These are phyloP conservation scores for Monopterus albus DNA, from an alignment of 2,113 vertebrate species.

Conservation along the genomic window DNA sequence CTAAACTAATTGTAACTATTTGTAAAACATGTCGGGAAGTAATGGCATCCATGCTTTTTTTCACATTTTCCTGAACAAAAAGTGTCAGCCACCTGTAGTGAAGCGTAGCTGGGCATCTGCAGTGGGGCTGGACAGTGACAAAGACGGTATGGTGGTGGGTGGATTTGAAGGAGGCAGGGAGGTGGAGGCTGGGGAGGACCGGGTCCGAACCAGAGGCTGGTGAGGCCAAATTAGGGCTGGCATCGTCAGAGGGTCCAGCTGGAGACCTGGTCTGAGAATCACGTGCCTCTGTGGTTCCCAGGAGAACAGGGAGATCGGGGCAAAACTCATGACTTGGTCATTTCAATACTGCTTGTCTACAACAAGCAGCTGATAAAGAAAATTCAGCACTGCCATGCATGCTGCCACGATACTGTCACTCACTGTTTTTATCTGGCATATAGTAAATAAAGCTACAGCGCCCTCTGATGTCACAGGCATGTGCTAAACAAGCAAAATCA, in stretches of 20 bases:
- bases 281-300: constrained; percentile 85
- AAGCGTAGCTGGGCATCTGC: constrained; percentile 85
- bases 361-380: constrained; percentile 39
- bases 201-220: constrained; percentile 87
- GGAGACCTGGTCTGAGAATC: constrained; percentile 75
- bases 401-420: not conserved
- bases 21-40: not conserved
- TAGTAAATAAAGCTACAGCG: constrained; percentile 54
- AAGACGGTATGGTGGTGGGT: constrained; percentile 69
- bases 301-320: constrained; percentile 63
- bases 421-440: not conserved
- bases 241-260: constrained; percentile 69
- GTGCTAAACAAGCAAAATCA: not conserved
- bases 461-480: constrained; percentile 58
- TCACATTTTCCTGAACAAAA: not conserved
- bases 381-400: constrained; percentile 7
- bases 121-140: constrained; percentile 75
- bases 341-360: constrained; percentile 5
- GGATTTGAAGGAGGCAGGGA: constrained; percentile 79
- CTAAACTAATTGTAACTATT: too few species aligned
- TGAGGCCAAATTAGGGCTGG: constrained; percentile 82
- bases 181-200: constrained; percentile 91
- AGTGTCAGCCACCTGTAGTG: constrained; percentile 86
- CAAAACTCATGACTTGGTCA: constrained; percentile 25
- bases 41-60: not conserved